Percentiles rank a stretch among this genome's conserved stretches.
phyloP scores from a whole-genome alignment of 2,888 invertebrate genomes.

The Drepanosiphum platanoidis region DNA sequence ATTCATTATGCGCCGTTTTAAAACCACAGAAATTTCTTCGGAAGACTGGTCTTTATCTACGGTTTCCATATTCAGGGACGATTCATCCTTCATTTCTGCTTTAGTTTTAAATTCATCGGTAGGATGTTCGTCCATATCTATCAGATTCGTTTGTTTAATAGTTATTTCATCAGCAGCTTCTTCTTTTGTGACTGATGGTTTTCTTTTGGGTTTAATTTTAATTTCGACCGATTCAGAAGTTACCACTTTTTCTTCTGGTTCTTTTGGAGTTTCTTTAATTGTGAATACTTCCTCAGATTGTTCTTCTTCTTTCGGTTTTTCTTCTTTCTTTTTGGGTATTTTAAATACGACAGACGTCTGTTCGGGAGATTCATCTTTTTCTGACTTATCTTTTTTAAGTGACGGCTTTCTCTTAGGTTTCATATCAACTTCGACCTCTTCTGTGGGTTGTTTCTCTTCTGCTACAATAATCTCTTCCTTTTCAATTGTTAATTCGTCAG shows the following conservation, averaged over 20 bases:
- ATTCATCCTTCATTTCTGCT: too few relatives aligned
- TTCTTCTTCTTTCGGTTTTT: constrained; percentile 64
- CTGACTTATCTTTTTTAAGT: constrained; percentile 49
- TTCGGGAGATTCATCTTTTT: background rate
- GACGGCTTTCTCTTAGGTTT: background rate
- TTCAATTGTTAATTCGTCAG: constrained; percentile 64
- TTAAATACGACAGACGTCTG: constrained; percentile 34
- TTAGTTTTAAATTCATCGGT: too few relatives aligned
- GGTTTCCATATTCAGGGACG: too few relatives aligned
- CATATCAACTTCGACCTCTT: constrained; percentile 63
- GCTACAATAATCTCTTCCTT: constrained; percentile 67
- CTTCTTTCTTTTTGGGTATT: constrained; percentile 63
- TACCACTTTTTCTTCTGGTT: constrained; percentile 65
- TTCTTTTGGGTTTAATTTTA: constrained; percentile 72
- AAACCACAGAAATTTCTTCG: too few relatives aligned
- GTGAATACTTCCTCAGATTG: constrained; percentile 65
- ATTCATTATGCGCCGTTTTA: constrained; percentile 60
- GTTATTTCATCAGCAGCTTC: constrained; percentile 81
- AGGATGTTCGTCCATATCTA: too few relatives aligned
- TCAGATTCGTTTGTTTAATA: too few relatives aligned
- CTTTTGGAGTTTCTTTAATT: constrained; percentile 65
- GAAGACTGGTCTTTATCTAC: too few relatives aligned
- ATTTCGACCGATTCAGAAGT: constrained; percentile 66
- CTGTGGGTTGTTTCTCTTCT: constrained; percentile 6
- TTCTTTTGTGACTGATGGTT: constrained; percentile 65